Conservation (phyloP, 1,140 invertebrate genomes). For the Dinoponera quadriceps region DNA sequence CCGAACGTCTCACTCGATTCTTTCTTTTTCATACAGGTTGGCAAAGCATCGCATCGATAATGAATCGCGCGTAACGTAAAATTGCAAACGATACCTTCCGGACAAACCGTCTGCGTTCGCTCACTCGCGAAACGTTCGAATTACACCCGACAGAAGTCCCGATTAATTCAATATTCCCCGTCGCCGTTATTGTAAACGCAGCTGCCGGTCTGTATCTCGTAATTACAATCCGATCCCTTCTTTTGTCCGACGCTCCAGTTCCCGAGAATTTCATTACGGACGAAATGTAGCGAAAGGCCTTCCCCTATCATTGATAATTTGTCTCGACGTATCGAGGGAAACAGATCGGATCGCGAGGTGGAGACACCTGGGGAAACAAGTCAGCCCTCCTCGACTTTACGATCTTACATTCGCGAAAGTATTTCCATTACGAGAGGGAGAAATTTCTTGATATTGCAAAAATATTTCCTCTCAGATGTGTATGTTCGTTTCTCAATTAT, state of each 20-base stretch:
- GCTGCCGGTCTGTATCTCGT: constrained; percentile 32
- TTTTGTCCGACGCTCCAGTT: constrained; percentile 2
- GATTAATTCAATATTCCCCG: constrained; percentile 52
- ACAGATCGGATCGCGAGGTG: not conserved
- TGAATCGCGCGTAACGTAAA: constrained; percentile 12
- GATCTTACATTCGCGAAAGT: no score
- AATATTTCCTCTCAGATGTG: no score
- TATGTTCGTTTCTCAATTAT: no score
- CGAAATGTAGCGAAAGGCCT: constrained; percentile 10
- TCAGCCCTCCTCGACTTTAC: no score
- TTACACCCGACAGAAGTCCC: constrained; percentile 37
- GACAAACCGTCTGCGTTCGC: not conserved
- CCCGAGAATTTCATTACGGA: constrained; percentile 30
- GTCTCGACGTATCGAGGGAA: not conserved
- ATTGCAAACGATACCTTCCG: not conserved
- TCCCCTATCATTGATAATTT: constrained; percentile 14
- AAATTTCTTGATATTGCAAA: no score
- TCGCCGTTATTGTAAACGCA: constrained; percentile 44
- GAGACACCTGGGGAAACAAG: not conserved
- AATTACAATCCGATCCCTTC: constrained; percentile 43
- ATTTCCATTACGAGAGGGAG: no score
- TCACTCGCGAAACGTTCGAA: constrained; percentile 7
- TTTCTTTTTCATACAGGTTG: not conserved
- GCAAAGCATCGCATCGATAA: not conserved
- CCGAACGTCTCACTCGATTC: not conserved